phyloP scores from a whole-genome alignment of 2,888 invertebrate genomes.

The Caradrina kadenii region DNA sequence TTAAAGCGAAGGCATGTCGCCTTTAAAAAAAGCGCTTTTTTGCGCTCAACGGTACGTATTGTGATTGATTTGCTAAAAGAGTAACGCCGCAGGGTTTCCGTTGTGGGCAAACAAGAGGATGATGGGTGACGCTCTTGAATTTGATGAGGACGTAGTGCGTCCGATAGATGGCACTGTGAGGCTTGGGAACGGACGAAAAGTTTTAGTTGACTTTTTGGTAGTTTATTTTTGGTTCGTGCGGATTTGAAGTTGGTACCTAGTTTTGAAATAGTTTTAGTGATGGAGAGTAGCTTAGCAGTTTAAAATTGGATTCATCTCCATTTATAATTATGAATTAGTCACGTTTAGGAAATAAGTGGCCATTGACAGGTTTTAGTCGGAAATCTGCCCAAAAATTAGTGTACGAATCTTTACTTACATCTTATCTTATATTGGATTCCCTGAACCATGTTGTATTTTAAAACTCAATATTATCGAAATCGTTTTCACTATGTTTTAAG shows the following conservation, averaged over 20 bases:
- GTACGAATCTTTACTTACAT: no score
- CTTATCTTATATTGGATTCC: no score
- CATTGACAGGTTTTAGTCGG: no score
- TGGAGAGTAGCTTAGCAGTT: not conserved
- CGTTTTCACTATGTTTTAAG: no score
- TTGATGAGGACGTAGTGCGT: conserved; percentile 37
- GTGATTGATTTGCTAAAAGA: conserved; percentile 87
- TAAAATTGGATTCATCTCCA: no score
- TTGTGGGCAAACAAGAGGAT: conserved; percentile 84
- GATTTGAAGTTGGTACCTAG: not conserved
- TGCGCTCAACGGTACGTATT: conserved; percentile 70
- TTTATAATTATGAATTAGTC: no score
- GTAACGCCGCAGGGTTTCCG: conserved; percentile 84
- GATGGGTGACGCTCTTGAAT: conserved; percentile 58
- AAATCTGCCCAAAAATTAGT: no score
- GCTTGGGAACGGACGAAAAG: conserved; percentile 21
- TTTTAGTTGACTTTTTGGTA: conserved; percentile 31
- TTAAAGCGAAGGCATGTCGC: conserved; percentile 80
- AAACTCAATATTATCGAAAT: no score
- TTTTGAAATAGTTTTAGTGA: conserved; percentile 1
- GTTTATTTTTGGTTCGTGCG: not conserved
- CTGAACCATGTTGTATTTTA: no score
- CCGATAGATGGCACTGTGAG: conserved; percentile 75
- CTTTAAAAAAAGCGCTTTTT: conserved; percentile 78
- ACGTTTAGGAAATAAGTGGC: no score